Evolutionary conservation across 2,888 invertebrate genomes (phyloP).

Genomic region (Catocala fraxini): DNA sequence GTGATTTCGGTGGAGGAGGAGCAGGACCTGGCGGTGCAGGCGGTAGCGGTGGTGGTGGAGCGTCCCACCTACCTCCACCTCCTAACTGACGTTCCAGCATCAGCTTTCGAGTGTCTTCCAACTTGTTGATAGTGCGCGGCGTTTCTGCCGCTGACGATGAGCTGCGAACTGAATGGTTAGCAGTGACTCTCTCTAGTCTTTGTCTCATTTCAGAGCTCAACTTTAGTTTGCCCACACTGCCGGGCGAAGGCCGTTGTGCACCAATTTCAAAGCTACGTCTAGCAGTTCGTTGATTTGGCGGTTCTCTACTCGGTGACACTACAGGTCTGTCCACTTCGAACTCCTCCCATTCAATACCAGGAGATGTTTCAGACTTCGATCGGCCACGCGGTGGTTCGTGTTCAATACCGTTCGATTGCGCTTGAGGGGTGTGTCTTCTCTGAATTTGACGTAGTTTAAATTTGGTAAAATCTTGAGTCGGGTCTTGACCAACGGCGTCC

Average conservation of each 20-base stretch:
- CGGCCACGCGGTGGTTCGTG: conserved; percentile 77
- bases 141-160: conserved; percentile 91
- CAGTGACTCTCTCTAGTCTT: conserved; percentile 95
- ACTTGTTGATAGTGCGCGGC: conserved; percentile 91
- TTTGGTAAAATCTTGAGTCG: conserved; percentile 94
- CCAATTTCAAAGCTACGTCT: conserved; percentile 93
- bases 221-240: conserved; percentile 96
- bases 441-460: conserved; percentile 95
- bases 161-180: conserved; percentile 94
- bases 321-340: conserved; percentile 90
- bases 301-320: conserved; percentile 75
- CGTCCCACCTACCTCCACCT: conserved; percentile 89
- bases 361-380: conserved; percentile 81
- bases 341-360: conserved; percentile 94
- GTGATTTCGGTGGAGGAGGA: conserved; percentile 89
- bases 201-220: conserved; percentile 97
- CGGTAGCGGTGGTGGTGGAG: conserved; percentile 90
- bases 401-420: conserved; percentile 79
- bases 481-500: conserved; percentile 90
- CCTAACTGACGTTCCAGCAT: conserved; percentile 95
- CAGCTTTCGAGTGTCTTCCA: conserved; percentile 95
- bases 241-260: conserved; percentile 93
- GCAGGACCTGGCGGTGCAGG: conserved; percentile 88
- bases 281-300: conserved; percentile 77
- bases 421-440: conserved; percentile 93